Evolutionary conservation across 53 echinoderm and acorn worm species (phyloP), one percentile per base, ranked within the genome.

Genomic region (Pentamera pediparva): DNA sequence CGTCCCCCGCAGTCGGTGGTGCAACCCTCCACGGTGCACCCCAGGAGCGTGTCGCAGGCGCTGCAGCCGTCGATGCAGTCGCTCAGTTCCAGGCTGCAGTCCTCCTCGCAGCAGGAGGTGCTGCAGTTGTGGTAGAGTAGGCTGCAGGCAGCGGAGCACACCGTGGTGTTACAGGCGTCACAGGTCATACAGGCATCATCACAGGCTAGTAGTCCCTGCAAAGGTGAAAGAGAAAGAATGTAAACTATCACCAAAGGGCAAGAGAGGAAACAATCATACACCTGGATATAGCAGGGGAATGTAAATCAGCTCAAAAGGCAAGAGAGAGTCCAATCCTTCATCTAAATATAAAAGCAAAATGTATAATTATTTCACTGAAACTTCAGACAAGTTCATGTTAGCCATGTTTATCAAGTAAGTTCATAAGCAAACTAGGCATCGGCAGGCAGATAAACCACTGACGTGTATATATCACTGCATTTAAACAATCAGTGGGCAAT

Each of bases 111-210:
- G 27, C 86, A 86, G 8, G 77, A 13, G 34, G 18, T 20, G 21
- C 77, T 77, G 43, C 86, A 86, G 58, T 87, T 67, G 4, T 39
- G 12, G 38, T 67, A 67, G 12, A 47, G 64, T 53, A 64, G 20
- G 19, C 18, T 22, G 49, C 67, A 67, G 3, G 37, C 39, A 10
- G 39, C 27, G 5, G 67, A 67, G 27, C 67, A 67, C 3, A 12
- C 18, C 8, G 67, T 67, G 7, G 20, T 8, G 30, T 67, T 67
- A 30, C 67, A 67, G 17, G 0, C 26, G 25, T 3, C 5, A 43
- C 67, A 67, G 18, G 67, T 67, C 2, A 12, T 24, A 13, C 67
- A 67, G 41, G 3, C 39, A 2, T 67, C 67, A 24, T 30, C 29
- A 6, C 67, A 67, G 3, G 28, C 17, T 3, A 43, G 58, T 57